These are phyloP conservation scores for Ips typographus DNA, from an alignment of 1,140 invertebrate species.

Conservation along the genomic window DNA sequence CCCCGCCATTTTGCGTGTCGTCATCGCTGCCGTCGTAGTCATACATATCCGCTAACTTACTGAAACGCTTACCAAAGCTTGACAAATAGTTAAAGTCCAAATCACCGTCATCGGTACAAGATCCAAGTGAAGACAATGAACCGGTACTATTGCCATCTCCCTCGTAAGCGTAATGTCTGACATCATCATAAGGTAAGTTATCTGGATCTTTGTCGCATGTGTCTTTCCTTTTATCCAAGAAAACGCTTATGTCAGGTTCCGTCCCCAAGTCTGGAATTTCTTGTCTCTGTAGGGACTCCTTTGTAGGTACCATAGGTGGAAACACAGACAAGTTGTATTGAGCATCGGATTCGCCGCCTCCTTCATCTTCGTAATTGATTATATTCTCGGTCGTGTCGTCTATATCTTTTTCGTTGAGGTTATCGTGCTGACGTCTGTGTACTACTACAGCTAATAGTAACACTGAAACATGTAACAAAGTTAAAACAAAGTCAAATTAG, in stretches of 20 bases:
- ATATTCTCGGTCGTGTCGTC: slow-evolving; percentile 97
- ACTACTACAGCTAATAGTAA: slow-evolving; percentile 85
- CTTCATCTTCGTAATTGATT: slow-evolving; percentile 96
- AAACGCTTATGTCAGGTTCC: slow-evolving; percentile 82
- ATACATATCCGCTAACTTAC: slow-evolving; percentile 97
- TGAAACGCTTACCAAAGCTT: slow-evolving; percentile 94
- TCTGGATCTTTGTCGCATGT: slow-evolving; percentile 88
- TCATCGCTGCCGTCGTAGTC: slow-evolving; percentile 84
- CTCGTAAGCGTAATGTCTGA: slow-evolving; percentile 94
- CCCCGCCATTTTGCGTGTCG: slow-evolving; percentile 67
- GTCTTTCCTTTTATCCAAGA: slow-evolving; percentile 86
- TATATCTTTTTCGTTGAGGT: slow-evolving; percentile 84
- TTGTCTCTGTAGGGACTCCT: slow-evolving; percentile 51
- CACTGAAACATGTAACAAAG: slow-evolving; percentile 58
- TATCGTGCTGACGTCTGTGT: slow-evolving; percentile 79
- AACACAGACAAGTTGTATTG: slow-evolving; percentile 93
- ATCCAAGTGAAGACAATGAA: slow-evolving; percentile 89
- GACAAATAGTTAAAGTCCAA: slow-evolving; percentile 97
- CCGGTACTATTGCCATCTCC: slow-evolving; percentile 91
- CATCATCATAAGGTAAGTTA: slow-evolving; percentile 90
- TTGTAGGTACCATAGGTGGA: slow-evolving; percentile 43
- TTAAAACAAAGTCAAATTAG: neutral
- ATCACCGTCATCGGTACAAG: slow-evolving; percentile 91
- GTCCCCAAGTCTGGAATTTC: slow-evolving; percentile 52
- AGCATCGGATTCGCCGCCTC: slow-evolving; percentile 92